phyloP scores from a whole-genome alignment of 1,140 invertebrate genomes.

The Oscheius sp. region DNA sequence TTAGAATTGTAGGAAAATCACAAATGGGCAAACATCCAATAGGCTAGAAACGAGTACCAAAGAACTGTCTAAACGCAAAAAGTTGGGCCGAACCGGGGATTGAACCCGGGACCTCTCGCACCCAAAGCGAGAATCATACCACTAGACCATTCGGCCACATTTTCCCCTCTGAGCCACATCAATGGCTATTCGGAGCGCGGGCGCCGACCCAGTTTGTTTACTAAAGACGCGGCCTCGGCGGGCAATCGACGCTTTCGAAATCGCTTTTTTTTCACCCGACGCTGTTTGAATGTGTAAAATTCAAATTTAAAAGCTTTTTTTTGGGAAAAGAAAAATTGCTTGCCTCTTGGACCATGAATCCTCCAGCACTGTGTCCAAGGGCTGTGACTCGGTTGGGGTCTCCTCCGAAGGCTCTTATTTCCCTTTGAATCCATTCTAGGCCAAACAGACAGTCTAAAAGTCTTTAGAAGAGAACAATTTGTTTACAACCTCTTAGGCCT shows the following conservation, averaged over 20 bases:
- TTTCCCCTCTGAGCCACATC: too few species aligned
- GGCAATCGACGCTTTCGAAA: too few species aligned
- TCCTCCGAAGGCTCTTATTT: slow-evolving; percentile 74
- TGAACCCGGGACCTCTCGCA: slow-evolving; percentile 60
- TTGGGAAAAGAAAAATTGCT: neutral
- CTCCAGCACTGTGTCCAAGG: slow-evolving; percentile 69
- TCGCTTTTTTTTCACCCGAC: too few species aligned
- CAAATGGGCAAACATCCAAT: too few species aligned
- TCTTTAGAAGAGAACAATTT: slow-evolving; percentile 6
- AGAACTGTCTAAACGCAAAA: too few species aligned
- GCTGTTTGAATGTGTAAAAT: too few species aligned
- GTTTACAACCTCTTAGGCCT: neutral
- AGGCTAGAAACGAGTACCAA: too few species aligned
- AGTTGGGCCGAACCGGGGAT: slow-evolving; percentile 23
- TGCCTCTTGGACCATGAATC: slow-evolving; percentile 62
- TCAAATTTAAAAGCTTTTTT: too few species aligned
- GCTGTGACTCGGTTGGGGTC: slow-evolving; percentile 71
- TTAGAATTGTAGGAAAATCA: too few species aligned
- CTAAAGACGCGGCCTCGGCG: too few species aligned
- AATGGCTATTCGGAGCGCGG: too few species aligned
- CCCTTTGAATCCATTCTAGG: slow-evolving; percentile 72
- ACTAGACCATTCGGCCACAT: slow-evolving; percentile 7
- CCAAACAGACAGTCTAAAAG: slow-evolving; percentile 74
- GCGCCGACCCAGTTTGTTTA: too few species aligned
- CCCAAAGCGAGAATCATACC: slow-evolving; percentile 55